Percentiles rank a stretch among this genome's conserved stretches.
phyloP scores from a whole-genome alignment of 1,140 invertebrate species.

The Brachionus manjavacas region DNA sequence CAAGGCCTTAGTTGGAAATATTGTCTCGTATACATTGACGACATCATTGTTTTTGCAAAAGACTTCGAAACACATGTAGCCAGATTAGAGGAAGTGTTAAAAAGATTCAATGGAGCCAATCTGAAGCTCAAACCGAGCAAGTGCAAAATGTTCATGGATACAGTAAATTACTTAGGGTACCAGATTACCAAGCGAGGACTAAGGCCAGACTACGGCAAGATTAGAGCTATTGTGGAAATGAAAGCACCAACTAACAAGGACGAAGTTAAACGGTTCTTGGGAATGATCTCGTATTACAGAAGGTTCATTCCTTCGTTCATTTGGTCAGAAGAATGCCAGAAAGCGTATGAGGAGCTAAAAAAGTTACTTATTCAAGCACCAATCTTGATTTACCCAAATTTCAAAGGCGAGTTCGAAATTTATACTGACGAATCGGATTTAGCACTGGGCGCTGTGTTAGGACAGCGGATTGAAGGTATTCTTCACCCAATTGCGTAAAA shows the following conservation, averaged over 20 bases:
- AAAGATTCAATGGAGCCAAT: too few relatives aligned
- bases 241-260: constrained; percentile 48
- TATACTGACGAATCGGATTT: too few relatives aligned
- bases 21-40: constrained; percentile 39
- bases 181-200: too few relatives aligned
- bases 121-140: too few relatives aligned
- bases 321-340: constrained; percentile 48
- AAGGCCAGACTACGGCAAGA: too few relatives aligned
- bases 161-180: too few relatives aligned
- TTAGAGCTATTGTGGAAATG: constrained; percentile 47
- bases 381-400: too few relatives aligned
- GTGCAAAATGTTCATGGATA: too few relatives aligned
- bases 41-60: constrained; percentile 2
- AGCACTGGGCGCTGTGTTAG: background rate
- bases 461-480: background rate
- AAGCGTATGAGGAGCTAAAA: constrained; percentile 50
- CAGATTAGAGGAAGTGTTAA: constrained; percentile 46
- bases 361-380: constrained; percentile 42
- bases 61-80: constrained; percentile 44
- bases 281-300: constrained; percentile 48
- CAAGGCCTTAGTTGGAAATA: background rate
- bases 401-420: too few relatives aligned
- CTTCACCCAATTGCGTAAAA: constrained; percentile 20
- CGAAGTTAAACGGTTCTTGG: constrained; percentile 48
- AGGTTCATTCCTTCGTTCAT: constrained; percentile 47